Conservation (phyloP, 2,113 vertebrate species). For the Microtus ochrogaster region DNA sequence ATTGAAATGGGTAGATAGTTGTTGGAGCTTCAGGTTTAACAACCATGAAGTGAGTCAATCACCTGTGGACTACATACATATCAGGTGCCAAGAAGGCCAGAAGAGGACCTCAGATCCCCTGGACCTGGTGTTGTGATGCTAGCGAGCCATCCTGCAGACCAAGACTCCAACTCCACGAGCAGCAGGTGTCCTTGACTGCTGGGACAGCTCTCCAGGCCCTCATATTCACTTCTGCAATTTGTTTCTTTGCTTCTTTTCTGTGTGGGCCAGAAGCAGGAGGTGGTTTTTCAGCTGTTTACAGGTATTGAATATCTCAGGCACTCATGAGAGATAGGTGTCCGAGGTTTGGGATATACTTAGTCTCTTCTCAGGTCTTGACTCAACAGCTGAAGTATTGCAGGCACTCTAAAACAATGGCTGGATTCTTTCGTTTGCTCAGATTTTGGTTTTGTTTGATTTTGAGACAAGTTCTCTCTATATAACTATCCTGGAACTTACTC, state of each 20-base stretch:
- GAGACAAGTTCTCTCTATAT: neutral
- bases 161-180: neutral
- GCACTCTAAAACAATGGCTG: neutral
- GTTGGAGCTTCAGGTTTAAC: neutral
- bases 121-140: neutral
- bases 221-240: neutral
- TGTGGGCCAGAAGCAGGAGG: neutral
- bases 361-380: neutral
- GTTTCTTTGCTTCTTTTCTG: conserved; percentile 16
- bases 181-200: neutral
- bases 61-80: neutral
- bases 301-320: neutral
- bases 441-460: neutral
- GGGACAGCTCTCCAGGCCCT: neutral
- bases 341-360: no score
- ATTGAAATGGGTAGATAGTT: neutral
- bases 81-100: neutral
- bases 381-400: neutral
- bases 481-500: no score
- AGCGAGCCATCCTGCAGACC: no score
- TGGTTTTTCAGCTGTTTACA: neutral
- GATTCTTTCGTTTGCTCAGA: neutral
- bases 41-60: neutral
- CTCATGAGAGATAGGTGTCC: neutral
- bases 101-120: neutral